Evolutionary conservation across 2,113 vertebrate genomes (phyloP), one percentile per base, ranked within the genome.

Genomic region (Sebastes schlegelii): DNA sequence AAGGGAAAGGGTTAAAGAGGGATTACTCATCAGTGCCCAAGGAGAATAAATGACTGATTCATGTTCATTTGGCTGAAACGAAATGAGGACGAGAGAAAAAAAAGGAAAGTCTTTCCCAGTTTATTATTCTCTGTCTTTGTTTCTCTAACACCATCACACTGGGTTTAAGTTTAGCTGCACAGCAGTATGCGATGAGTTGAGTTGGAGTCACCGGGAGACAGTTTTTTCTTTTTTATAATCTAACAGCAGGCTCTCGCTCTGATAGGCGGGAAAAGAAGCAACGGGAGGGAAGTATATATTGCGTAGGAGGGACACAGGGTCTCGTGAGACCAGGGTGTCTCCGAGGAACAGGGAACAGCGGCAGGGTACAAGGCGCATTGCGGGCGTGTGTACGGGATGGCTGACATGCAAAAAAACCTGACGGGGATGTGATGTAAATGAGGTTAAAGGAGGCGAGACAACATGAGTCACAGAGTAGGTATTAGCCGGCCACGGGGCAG

Each of bases 201-300:
- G 68, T 42, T 69, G 68, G 64, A 72, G 60, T 66, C 77, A 79
- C 71, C 55, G 17, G 76, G 72, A 86, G 63, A 79, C 12, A 84
- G 54, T 17, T 55, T 84, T 89, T 84, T 80, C 17, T 17, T 51
- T 51, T 16, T 16, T 16, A 13, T 8, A 8, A 76, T 82, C 82
- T 72, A 76, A 78, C 87, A 86, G 82, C 85, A 87, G 80, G 80
- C 11, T 52, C 23, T 55, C 9, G 10, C 69, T 79, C 66, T 77
- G 19, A 80, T 66, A 74, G 61, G 55, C 58, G 17, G 69, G 54
- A 34, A 34, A 34, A 71, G 54, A 67, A 76, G 48, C 79, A 84
- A 84, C 51, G 66, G 79, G 63, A 76, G 75, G 72, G 66, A 75
- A 69, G 21, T 11, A 74, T 60, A 82, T 19, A 72, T 52, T 57